phyloP scores from a whole-genome alignment of 2,113 vertebrate genomes.

The Semnornis frantzii region DNA sequence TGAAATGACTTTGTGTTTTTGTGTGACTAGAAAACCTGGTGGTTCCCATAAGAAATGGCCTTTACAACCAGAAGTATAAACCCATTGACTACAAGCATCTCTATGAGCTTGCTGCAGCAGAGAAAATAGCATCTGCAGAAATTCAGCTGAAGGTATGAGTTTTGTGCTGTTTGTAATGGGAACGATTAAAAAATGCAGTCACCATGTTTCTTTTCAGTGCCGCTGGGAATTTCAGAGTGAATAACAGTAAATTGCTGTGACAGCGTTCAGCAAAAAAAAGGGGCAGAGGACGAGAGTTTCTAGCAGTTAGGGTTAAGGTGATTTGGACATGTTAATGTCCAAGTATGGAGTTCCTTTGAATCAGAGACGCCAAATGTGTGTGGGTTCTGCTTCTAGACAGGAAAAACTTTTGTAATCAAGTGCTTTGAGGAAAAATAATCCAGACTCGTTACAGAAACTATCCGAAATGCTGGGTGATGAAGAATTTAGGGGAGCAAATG shows the following conservation, averaged over 20 bases:
- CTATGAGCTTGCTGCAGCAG: constrained; percentile 78
- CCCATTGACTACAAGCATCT: constrained; percentile 84
- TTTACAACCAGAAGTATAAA: constrained; percentile 80
- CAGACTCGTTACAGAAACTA: not conserved
- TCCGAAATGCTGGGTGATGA: not conserved
- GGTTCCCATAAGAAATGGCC: constrained; percentile 74
- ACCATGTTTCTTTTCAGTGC: not conserved
- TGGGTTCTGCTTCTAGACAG: not conserved
- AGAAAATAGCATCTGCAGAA: constrained; percentile 77
- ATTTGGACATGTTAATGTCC: not conserved
- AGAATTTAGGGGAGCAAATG: not conserved
- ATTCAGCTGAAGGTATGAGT: constrained; percentile 85
- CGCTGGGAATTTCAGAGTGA: not conserved
- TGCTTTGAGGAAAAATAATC: not conserved
- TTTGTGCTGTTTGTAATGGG: not conserved
- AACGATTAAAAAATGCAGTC: not conserved
- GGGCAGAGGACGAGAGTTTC: not conserved
- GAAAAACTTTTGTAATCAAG: not conserved
- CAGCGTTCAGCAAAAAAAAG: not conserved
- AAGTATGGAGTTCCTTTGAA: not conserved
- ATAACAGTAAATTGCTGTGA: not conserved
- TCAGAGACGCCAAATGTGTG: not conserved
- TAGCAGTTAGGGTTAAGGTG: not conserved
- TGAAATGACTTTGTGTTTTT: constrained; percentile 48
- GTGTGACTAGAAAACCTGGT: constrained; percentile 76